Conservation (phyloP, 1,140 invertebrate genomes). For the Drosophila erecta region DNA sequence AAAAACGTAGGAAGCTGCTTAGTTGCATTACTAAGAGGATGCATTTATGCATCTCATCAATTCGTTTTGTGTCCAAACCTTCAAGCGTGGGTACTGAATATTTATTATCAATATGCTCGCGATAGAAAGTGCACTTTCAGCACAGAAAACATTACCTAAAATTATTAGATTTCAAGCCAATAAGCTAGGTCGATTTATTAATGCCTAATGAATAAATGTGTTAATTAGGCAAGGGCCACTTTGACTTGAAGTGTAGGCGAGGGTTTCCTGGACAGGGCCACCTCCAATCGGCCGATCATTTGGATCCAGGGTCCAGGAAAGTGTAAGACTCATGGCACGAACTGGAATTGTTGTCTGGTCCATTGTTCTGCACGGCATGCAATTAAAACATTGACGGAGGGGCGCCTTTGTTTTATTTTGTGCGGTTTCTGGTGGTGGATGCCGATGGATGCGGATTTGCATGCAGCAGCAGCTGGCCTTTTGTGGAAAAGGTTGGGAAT, state of each 20-base stretch:
- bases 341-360: conserved; percentile 49
- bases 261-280: conserved; percentile 30
- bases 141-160: too few relatives aligned
- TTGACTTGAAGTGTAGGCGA: conserved; percentile 9
- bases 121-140: too few relatives aligned
- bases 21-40: too few relatives aligned
- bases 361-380: conserved; percentile 70
- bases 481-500: conserved; percentile 62
- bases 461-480: conserved; percentile 76
- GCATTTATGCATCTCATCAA: too few relatives aligned
- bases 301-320: conserved; percentile 27
- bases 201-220: background rate
- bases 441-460: conserved; percentile 55
- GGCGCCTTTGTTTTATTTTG: conserved; percentile 46
- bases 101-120: too few relatives aligned
- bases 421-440: conserved; percentile 37
- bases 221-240: background rate
- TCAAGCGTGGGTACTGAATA: too few relatives aligned
- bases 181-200: too few relatives aligned
- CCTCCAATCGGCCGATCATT: conserved; percentile 8
- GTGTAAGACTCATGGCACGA: conserved; percentile 55
- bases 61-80: too few relatives aligned
- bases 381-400: conserved; percentile 68
- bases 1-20: background rate
- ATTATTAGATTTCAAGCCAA: too few relatives aligned